These are phyloP conservation scores for Cossypha niveicapilla DNA, from an alignment of 2,797 vertebrate species.

Conservation along the genomic window DNA sequence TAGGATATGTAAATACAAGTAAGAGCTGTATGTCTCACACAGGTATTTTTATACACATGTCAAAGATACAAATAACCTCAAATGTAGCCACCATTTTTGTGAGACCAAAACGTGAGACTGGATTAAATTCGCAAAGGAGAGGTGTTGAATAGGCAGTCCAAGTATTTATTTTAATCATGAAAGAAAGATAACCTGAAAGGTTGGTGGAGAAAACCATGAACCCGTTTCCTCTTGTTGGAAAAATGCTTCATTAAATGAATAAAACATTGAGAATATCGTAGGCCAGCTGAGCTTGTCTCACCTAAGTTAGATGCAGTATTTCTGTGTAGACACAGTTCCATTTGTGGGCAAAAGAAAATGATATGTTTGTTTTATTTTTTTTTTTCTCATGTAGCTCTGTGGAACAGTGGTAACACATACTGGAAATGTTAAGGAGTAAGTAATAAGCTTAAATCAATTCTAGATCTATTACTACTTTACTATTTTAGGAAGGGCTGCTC, in stretches of 20 bases:
- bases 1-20: neutral
- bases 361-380: neutral
- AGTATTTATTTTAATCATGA: neutral
- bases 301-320: neutral
- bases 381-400: slow-evolving; percentile 71
- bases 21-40: neutral
- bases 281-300: neutral
- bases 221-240: neutral
- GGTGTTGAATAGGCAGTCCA: neutral
- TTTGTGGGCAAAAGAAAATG: neutral
- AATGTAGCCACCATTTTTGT: neutral
- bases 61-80: neutral
- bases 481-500: neutral
- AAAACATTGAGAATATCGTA: neutral
- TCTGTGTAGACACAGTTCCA: neutral
- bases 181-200: neutral
- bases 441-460: neutral
- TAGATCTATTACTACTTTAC: neutral
- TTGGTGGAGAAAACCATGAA: neutral
- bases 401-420: slow-evolving; percentile 75
- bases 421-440: slow-evolving; percentile 66
- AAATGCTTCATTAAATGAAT: neutral
- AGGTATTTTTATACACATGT: neutral
- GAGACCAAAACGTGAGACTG: neutral
- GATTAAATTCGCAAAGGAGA: neutral